Base-by-base conservation (phyloP, 2,113 vertebrate genomes). In the Chascanopsetta lugubris region DNA sequence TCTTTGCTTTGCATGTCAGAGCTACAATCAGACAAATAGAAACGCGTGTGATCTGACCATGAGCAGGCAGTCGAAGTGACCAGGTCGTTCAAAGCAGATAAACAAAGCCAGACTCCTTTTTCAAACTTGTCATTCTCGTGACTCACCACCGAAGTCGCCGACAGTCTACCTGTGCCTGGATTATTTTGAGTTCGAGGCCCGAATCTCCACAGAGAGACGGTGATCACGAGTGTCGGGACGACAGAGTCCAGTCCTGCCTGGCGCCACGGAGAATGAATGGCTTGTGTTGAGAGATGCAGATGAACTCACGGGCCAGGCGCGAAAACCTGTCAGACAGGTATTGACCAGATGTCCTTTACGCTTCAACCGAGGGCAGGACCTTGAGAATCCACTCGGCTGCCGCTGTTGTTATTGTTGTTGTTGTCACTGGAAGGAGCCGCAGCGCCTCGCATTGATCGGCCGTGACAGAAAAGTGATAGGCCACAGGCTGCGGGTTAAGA, bases 281-380 rank as follows among this genome's bases (percentile, higher is more conserved):
- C 32, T 15, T 17, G 34, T 38, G 34, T 1, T 15, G 11, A 3
- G 12, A 15, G 13, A 5, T 17, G 34, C 34, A 29, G 34, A 11
- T 30, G 67, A 17, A 30, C 15, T 42, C 11, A 56, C 61, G 69
- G 69, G 77, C 25, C 65, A 53, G 47, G 56, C 38, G 34, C 68
- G 74, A 72, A 75, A 88, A 86, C 64, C 57, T 32, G 26, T 45
- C 58, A 10, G 77, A 82, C 82, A 80, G 60, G 46, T 79, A 90
- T 79, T 66, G 83, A 90, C 75, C 57, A 57, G n/a, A 8, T 49
- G 61, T 77, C 60, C 54, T 75, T 30, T 21, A 47, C 1, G 17
- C 29, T 66, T 50, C 53, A 48, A 64, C 49, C 9, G 12, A 56
- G 56, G 58, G 49, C 64, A 2, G 10, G 62, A 82, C 69, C 75